Conservation (phyloP, 2,888 invertebrate genomes). For the Serrognathus titanus region DNA sequence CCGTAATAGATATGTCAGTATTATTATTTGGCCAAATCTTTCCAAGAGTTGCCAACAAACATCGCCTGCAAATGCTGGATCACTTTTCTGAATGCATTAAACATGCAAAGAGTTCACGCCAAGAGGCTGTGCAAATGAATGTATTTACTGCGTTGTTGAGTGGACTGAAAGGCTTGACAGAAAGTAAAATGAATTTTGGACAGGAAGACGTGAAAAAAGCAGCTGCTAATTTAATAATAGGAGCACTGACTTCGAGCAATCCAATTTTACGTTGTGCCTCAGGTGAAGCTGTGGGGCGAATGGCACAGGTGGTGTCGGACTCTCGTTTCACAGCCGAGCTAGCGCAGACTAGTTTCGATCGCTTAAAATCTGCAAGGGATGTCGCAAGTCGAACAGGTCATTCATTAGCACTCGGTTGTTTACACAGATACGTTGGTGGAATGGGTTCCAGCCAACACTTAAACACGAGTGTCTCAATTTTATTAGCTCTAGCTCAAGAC, state of each 20-base stretch:
- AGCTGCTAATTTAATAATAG: conserved; percentile 74
- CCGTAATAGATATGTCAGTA: conserved; percentile 94
- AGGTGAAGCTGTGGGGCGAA: conserved; percentile 90
- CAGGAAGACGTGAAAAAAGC: conserved; percentile 88
- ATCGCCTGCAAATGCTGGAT: conserved; percentile 94
- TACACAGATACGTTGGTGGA: conserved; percentile 93
- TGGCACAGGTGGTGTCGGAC: conserved; percentile 87
- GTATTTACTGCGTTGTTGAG: conserved; percentile 90
- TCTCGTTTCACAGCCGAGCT: conserved; percentile 84
- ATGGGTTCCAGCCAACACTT: conserved; percentile 94
- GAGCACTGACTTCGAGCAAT: conserved; percentile 71
- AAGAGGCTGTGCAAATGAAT: conserved; percentile 95
- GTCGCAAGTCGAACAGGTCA: conserved; percentile 83
- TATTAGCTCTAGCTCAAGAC: conserved; percentile 92
- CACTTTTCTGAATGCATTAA: conserved; percentile 95
- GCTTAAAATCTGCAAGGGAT: conserved; percentile 80
- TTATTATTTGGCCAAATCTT: conserved; percentile 91
- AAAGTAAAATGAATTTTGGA: conserved; percentile 79
- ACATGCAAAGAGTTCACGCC: conserved; percentile 87
- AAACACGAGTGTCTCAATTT: conserved; percentile 89
- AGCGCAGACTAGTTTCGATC: conserved; percentile 86
- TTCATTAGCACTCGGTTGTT: conserved; percentile 90
- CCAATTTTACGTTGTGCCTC: conserved; percentile 87
- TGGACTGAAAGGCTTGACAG: conserved; percentile 83
- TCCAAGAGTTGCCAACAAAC: conserved; percentile 91